Conservation (phyloP, 2,797 vertebrate genomes). For the Chrysocyon brachyurus region DNA sequence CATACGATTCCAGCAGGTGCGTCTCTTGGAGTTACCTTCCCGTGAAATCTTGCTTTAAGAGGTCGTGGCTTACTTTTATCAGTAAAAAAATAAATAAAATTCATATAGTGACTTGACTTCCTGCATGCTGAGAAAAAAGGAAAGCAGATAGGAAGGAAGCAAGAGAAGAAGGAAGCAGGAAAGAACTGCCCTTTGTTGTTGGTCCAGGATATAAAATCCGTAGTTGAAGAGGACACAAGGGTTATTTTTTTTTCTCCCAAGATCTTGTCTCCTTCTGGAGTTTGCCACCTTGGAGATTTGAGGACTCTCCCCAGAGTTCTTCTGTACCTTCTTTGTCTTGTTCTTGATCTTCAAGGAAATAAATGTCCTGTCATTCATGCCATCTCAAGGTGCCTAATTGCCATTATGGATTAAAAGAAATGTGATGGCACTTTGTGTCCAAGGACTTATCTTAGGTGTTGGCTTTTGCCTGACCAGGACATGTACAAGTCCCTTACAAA, state of each 20-base stretch:
- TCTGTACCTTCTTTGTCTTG: not conserved
- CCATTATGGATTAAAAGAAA: not conserved
- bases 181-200: not conserved
- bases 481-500: not conserved
- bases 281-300: not conserved
- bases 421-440: not conserved
- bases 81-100: not conserved
- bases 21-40: not conserved
- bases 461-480: not conserved
- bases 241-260: not conserved
- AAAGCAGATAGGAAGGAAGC: not conserved
- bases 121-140: not conserved
- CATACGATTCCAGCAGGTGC: constrained; percentile 97
- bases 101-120: not conserved
- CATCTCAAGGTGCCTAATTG: not conserved
- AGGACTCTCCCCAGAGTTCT: not conserved
- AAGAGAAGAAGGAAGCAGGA: not conserved
- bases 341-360: not conserved
- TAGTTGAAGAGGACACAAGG: not conserved
- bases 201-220: not conserved
- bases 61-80: constrained; percentile 1
- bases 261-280: not conserved
- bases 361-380: not conserved
- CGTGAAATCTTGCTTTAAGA: not conserved
- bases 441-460: not conserved